phyloP scores from a whole-genome alignment of 2,113 vertebrate species.

The Corynorhinus townsendii region DNA sequence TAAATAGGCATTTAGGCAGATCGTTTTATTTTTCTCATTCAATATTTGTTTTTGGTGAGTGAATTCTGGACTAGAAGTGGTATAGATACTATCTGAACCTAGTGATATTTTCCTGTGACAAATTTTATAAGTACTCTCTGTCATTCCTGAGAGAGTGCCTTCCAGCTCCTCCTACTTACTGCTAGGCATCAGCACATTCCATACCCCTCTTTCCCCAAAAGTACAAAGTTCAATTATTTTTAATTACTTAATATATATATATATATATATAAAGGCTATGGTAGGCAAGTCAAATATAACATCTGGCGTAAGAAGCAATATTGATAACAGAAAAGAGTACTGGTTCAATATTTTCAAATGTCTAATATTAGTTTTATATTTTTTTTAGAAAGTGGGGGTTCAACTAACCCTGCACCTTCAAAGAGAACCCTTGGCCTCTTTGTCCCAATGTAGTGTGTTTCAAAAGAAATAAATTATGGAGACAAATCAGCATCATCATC shows the following conservation, averaged over 20 bases:
- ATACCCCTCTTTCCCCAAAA: constrained; percentile 1
- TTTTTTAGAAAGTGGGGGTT: background rate
- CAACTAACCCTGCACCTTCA: background rate
- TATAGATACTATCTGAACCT: background rate
- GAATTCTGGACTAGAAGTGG: background rate
- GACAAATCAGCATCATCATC: background rate
- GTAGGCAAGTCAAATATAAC: background rate
- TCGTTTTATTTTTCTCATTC: background rate
- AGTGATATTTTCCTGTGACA: background rate
- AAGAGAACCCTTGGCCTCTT: background rate
- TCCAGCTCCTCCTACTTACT: background rate
- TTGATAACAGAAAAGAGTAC: background rate
- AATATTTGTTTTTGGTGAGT: background rate
- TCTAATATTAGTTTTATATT: background rate
- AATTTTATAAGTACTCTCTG: background rate
- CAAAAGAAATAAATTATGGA: background rate
- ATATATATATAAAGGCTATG: background rate
- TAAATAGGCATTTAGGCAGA: background rate
- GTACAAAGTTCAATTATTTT: constrained; percentile 41
- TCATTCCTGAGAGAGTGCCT: background rate
- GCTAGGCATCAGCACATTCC: background rate
- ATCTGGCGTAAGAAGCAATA: background rate
- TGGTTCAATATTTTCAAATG: background rate
- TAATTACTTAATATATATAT: constrained; percentile 6
- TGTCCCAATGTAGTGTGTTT: background rate